Conservation (phyloP, 2,888 invertebrate genomes). For the Tuberolachnus salignus region DNA sequence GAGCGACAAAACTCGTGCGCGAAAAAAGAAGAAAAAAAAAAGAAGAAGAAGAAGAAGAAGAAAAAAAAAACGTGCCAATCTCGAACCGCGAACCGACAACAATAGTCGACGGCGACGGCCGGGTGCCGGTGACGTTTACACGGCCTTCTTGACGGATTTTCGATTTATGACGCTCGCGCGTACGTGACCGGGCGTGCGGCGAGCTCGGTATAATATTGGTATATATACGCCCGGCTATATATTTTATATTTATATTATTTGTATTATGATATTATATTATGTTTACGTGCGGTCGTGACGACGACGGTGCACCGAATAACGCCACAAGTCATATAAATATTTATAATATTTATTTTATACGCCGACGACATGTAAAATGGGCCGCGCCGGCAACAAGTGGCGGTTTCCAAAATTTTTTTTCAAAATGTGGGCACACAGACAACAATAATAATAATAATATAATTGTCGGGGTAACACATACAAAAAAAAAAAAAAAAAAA, state of each 20-base stretch:
- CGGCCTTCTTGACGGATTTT: background rate
- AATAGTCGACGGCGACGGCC: background rate
- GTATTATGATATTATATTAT: too few species aligned
- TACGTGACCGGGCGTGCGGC: background rate
- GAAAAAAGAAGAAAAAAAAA: background rate
- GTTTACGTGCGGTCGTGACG: background rate
- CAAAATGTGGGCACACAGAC: background rate
- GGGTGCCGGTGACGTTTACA: background rate
- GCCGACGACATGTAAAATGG: too few species aligned
- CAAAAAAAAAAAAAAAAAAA: too few species aligned
- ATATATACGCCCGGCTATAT: background rate
- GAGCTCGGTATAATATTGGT: background rate
- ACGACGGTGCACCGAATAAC: background rate
- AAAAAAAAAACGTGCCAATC: too few species aligned
- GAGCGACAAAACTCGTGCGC: too few species aligned
- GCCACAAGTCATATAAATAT: too few species aligned
- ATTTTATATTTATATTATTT: too few species aligned
- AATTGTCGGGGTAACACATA: too few species aligned
- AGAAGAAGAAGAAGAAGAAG: too few species aligned
- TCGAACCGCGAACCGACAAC: background rate
- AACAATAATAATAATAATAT: background rate
- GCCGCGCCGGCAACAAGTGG: too few species aligned
- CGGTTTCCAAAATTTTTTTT: too few species aligned
- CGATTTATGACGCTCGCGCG: background rate
- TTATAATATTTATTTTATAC: too few species aligned